Evolutionary conservation across 2,888 invertebrate species (phyloP).

Genomic region (Hofmannophila pseudospretella): DNA sequence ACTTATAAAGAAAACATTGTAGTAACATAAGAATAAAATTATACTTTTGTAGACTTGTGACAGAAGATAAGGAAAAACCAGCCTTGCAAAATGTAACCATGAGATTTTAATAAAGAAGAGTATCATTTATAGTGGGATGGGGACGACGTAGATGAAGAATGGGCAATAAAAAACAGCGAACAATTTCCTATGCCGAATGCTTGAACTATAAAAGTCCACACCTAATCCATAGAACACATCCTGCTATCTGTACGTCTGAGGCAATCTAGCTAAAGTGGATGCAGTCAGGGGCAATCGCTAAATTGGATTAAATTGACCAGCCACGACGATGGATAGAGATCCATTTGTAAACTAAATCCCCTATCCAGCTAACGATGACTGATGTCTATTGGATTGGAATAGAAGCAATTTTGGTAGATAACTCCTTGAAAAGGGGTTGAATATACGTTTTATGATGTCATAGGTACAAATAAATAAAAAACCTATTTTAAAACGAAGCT

Average conservation of each 20-base stretch:
- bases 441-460: background rate
- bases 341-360: constrained; percentile 41
- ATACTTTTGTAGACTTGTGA: too few relatives aligned
- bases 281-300: constrained; percentile 33
- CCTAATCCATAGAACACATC: constrained; percentile 43
- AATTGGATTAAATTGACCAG: constrained; percentile 69
- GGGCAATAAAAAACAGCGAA: constrained; percentile 1
- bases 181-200: background rate
- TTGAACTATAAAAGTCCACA: constrained; percentile 24
- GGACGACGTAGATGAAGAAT: too few relatives aligned
- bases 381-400: constrained; percentile 28
- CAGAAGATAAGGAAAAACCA: too few relatives aligned
- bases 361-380: constrained; percentile 44
- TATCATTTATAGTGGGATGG: too few relatives aligned
- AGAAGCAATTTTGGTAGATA: constrained; percentile 4
- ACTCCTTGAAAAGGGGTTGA: background rate
- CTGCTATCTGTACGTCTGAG: constrained; percentile 40
- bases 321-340: constrained; percentile 31
- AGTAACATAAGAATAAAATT: too few relatives aligned
- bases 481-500: too few relatives aligned
- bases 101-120: too few relatives aligned
- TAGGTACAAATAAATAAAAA: too few relatives aligned
- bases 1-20: too few relatives aligned
- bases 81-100: too few relatives aligned
- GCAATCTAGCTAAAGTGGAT: constrained; percentile 52